phyloP scores from a whole-genome alignment of 2,113 vertebrate species.

The Reinhardtius hippoglossoides region DNA sequence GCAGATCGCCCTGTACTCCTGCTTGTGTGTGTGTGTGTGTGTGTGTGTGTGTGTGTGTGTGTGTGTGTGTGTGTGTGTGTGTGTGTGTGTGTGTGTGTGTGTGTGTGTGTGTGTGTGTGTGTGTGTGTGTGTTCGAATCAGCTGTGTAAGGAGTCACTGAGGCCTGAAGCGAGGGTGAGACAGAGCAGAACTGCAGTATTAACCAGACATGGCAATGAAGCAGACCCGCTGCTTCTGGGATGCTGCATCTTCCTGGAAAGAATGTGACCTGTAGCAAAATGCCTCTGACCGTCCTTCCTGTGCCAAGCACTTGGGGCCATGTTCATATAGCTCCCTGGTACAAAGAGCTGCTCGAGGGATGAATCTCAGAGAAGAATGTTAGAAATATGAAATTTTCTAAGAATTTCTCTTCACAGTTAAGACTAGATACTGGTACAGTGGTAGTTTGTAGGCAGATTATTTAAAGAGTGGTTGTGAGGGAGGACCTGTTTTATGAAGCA shows the following conservation, averaged over 20 bases:
- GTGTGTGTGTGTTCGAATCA: conserved; percentile 33
- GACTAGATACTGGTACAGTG: not conserved
- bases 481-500: too few species aligned
- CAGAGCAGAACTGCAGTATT: conserved; percentile 36
- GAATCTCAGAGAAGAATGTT: not conserved
- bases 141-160: conserved; percentile 32
- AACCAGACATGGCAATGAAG: conserved; percentile 44
- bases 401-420: not conserved
- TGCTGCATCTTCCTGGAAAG: conserved; percentile 56
- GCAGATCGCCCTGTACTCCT: not conserved
- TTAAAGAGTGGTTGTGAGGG: not conserved
- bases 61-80: too few species aligned
- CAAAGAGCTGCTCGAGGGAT: not conserved
- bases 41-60: conserved; percentile 33
- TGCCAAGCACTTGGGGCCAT: not conserved
- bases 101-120: conserved; percentile 26
- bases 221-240: conserved; percentile 45
- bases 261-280: conserved; percentile 55
- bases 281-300: conserved; percentile 14
- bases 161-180: conserved; percentile 31
- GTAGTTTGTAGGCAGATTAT: not conserved
- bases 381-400: not conserved
- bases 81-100: not conserved
- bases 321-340: not conserved
- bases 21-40: conserved; percentile 23